Conservation (phyloP, 2,888 invertebrate genomes). For the Dasysyrphus tricinctus region DNA sequence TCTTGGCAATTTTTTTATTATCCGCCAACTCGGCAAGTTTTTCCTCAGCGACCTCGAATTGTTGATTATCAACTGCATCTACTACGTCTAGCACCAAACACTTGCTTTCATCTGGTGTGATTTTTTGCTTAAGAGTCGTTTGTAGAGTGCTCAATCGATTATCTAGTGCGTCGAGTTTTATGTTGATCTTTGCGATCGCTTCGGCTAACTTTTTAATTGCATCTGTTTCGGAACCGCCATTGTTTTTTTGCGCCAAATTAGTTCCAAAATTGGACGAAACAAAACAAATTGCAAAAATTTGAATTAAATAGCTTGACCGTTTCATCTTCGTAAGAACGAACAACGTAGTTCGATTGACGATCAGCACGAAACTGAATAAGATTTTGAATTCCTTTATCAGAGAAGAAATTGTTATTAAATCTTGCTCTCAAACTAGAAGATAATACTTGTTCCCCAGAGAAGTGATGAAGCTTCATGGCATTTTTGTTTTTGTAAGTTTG, state of each 20-base stretch:
- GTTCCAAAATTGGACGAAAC: not conserved
- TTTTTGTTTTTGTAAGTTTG: not conserved
- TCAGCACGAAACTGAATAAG: constrained; percentile 5
- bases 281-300: not conserved
- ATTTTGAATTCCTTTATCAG: not conserved
- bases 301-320: not conserved
- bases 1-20: constrained; percentile 3
- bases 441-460: not conserved
- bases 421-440: not conserved
- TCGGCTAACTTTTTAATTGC: constrained; percentile 19
- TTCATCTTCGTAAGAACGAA: not conserved
- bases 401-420: too few species aligned
- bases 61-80: constrained; percentile 31
- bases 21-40: constrained; percentile 26
- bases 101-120: constrained; percentile 36
- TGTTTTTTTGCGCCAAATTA: not conserved
- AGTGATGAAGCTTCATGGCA: not conserved
- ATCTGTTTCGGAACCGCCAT: not conserved
- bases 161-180: constrained; percentile 33
- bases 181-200: constrained; percentile 34
- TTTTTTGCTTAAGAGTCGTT: constrained; percentile 19
- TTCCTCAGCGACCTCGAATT: constrained; percentile 37
- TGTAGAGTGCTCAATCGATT: constrained; percentile 15
- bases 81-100: constrained; percentile 38
- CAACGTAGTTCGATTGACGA: constrained; percentile 14